Evolutionary conservation across 2,797 vertebrate species (phyloP).

Genomic region (Sarcophilus harrisii): DNA sequence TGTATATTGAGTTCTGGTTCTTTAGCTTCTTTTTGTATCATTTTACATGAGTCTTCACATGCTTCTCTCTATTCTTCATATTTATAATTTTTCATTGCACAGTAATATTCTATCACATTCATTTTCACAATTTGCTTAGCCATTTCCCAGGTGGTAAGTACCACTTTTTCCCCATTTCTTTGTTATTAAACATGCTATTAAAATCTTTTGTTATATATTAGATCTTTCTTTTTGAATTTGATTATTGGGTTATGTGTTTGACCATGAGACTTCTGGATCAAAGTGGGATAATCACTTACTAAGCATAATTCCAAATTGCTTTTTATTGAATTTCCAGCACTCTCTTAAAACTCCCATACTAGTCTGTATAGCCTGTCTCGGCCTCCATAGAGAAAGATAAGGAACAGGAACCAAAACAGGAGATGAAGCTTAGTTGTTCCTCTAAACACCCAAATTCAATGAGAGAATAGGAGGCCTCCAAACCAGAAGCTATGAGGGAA

Average conservation of each 20-base stretch:
- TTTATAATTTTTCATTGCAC: neutral
- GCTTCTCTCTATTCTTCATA: neutral
- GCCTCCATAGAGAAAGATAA: neutral
- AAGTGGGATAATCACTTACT: neutral
- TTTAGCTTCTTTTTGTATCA: neutral
- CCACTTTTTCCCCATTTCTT: neutral
- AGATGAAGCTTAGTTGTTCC: neutral
- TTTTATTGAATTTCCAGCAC: neutral
- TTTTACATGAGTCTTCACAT: neutral
- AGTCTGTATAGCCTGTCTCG: too few species aligned
- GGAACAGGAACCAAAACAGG: neutral
- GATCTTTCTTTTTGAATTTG: neutral
- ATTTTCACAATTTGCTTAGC: neutral
- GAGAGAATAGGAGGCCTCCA: neutral
- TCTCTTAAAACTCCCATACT: neutral
- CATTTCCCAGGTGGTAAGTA: neutral
- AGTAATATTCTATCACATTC: neutral
- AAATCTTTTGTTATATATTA: neutral
- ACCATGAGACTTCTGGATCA: neutral
- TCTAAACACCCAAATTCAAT: neutral
- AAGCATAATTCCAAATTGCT: neutral
- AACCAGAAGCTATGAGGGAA: neutral
- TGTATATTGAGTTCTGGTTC: neutral
- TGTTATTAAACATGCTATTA: neutral
- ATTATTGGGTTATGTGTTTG: neutral